A percentile compares a stretch with the other conserved stretches of the same genome.
phyloP scores from a whole-genome alignment of 2,888 invertebrate species.

The Anorthoa munda region DNA sequence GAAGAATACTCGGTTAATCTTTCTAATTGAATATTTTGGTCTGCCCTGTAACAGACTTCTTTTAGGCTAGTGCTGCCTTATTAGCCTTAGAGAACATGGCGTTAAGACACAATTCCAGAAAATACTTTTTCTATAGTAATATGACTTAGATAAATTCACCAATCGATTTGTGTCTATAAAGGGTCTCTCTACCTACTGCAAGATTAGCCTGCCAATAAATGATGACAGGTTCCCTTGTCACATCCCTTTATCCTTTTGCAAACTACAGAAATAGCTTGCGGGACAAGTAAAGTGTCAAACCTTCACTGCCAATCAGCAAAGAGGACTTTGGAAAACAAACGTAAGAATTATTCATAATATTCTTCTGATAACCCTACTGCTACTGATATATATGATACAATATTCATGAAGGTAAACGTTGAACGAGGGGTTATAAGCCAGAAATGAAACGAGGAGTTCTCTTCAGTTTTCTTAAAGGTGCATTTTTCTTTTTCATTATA shows the following conservation, averaged over 20 bases:
- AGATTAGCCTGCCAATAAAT: constrained; percentile 13
- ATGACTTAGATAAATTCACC: neutral
- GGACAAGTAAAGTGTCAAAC: constrained; percentile 21
- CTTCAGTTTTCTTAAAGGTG: constrained; percentile 22
- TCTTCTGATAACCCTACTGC: constrained; percentile 32
- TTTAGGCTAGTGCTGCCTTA: neutral
- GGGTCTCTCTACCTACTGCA: neutral
- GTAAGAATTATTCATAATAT: constrained; percentile 42
- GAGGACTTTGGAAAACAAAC: constrained; percentile 31
- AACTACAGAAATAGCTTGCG: constrained; percentile 19
- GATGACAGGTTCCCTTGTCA: constrained; percentile 5
- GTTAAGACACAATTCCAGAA: neutral
- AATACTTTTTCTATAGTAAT: neutral
- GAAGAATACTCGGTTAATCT: neutral
- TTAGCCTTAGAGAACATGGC: constrained; percentile 4
- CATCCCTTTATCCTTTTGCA: neutral
- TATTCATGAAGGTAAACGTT: constrained; percentile 57
- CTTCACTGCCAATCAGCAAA: constrained; percentile 23
- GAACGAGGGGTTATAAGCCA: constrained; percentile 35
- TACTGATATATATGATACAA: constrained; percentile 24
- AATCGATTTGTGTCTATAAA: neutral
- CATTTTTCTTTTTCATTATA: constrained; percentile 15
- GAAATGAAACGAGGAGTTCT: constrained; percentile 27
- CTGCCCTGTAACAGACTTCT: neutral
- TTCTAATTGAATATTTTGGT: neutral